Base-by-base conservation (phyloP, 2,888 invertebrate genomes). In the Phaedon cochleariae region DNA sequence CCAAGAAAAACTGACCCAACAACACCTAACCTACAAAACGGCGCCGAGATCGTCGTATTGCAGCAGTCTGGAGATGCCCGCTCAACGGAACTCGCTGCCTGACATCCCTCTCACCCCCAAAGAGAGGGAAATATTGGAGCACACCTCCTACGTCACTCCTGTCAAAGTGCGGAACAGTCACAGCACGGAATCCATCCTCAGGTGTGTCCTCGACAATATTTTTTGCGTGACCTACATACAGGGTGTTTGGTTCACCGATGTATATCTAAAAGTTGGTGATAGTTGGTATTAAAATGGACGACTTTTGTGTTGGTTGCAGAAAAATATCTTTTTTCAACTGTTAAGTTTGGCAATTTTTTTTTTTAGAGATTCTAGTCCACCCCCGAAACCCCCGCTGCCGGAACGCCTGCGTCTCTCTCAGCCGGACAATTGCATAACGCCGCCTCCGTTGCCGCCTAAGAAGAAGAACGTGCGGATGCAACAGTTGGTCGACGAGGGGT, bases 341-440 rank as follows among this genome's bases (percentile, higher is more conserved):
- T n/a, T n/a, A n/a, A n/a, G n/a, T n/a, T n/a, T n/a, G n/a, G n/a
- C n/a, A n/a, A n/a, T 29, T 34, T 1, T 29, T 15, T 4, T 48
- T 20, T 49, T 7, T 18, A 69, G 69, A 49, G 89, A 90, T 79
- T 85, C 91, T 70, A 89, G 88, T 83, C 90, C 90, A 65, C 94
- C 95, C 64, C 95, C 95, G 10, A 96, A 96, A 84, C 96, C 96
- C 54, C 95, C 96, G 59, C 86, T 96, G 75, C 95, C 96, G 76
- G 88, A 76, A 34, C 72, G 71, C 53, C 61, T 78, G 52, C 72
- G 74, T 51, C 73, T 65, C 12, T 75, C 76, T 15, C 76, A 77
- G 37, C 65, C 73, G 12, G 73, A 57, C 41, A 76, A 69, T 55
- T 75, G 73, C 65, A 87, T 87, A 77, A 90, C 90, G 80, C 93